These are phyloP conservation scores for Drosophila nr. medialis DNA, from an alignment of 2,888 invertebrate species.

Conservation along the genomic window DNA sequence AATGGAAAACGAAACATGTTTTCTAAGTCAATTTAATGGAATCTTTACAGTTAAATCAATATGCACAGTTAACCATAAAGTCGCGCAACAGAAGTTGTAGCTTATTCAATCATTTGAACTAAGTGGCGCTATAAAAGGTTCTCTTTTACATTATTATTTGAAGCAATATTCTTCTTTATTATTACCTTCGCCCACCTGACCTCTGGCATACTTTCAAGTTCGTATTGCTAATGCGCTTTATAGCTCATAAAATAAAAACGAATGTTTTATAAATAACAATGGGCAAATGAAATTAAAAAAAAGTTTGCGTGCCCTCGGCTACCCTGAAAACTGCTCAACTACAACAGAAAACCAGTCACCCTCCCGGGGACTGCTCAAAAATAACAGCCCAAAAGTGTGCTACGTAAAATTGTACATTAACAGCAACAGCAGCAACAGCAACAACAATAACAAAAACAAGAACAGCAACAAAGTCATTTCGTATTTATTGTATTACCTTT, in stretches of 20 bases:
- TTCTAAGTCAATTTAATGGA: neutral
- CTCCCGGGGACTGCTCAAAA: constrained; percentile 45
- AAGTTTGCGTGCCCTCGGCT: constrained; percentile 21
- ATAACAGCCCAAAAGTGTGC: constrained; percentile 56
- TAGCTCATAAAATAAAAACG: constrained; percentile 67
- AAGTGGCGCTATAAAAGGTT: constrained; percentile 28
- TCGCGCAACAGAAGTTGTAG: constrained; percentile 1
- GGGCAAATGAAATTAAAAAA: constrained; percentile 68
- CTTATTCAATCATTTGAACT: constrained; percentile 34
- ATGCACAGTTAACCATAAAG: constrained; percentile 16
- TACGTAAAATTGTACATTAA: constrained; percentile 69
- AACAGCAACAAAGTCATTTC: constrained; percentile 63
- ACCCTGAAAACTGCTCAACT: constrained; percentile 20
- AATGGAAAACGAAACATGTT: neutral
- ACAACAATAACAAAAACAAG: constrained; percentile 21
- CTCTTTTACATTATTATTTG: constrained; percentile 1
- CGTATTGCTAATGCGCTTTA: constrained; percentile 53
- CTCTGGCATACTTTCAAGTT: constrained; percentile 13
- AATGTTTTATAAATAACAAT: constrained; percentile 75
- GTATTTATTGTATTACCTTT: constrained; percentile 79
- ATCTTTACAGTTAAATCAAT: neutral
- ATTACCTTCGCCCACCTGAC: constrained; percentile 18
- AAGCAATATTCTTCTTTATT: constrained; percentile 25
- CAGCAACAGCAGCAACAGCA: constrained; percentile 40
- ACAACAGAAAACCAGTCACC: constrained; percentile 41